Base-by-base conservation (phyloP, 2,888 invertebrate genomes). In the Dryomyza anilis region DNA sequence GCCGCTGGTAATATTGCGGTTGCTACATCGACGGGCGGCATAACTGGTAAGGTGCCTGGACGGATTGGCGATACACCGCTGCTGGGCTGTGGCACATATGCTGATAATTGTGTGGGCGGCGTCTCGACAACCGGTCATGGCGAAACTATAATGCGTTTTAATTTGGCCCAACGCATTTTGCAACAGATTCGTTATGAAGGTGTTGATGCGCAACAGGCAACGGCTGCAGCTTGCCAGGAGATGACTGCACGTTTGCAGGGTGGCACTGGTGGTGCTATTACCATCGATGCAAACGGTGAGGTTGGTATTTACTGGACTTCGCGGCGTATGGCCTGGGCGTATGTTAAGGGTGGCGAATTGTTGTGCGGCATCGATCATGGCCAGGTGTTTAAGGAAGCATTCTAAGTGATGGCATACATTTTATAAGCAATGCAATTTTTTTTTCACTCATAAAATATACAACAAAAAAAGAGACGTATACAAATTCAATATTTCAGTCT, bases 21-120 rank as follows among this genome's bases (percentile, higher is more conserved):
- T 1, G 94, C 91, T 0, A 94, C 94, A 0, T 94, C 94, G 8
- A 94, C 94, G 0, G 94, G 94, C 1, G 94, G 94, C 0, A 89
- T 91, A 72, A 91, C 88, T 59, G 93, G 91, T 0, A 93, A 93
- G 81, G 86, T 89, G 71, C 86, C 89, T 0, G 93, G 93, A 0
- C 86, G 93, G 29, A 89, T 92, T 70, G 92, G 93, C 10, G 93
- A 93, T 74, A 90, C 92, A 0, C 89, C 91, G 0, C 83, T 88
- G 70, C 85, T 89, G 70, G 92, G 92, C 1, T 88, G 89, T 72
- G 92, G 92, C 5, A 91, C 90, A 3, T 92, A 91, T 76, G 91
- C 91, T 5, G 92, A 92, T 78, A 87, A 91, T 77, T 74, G 82
- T 14, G 78, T 88, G 52, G 93, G 91, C 5, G 92, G 91, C 7